Conservation (phyloP, 2,113 vertebrate genomes). For the Condylura cristata region DNA sequence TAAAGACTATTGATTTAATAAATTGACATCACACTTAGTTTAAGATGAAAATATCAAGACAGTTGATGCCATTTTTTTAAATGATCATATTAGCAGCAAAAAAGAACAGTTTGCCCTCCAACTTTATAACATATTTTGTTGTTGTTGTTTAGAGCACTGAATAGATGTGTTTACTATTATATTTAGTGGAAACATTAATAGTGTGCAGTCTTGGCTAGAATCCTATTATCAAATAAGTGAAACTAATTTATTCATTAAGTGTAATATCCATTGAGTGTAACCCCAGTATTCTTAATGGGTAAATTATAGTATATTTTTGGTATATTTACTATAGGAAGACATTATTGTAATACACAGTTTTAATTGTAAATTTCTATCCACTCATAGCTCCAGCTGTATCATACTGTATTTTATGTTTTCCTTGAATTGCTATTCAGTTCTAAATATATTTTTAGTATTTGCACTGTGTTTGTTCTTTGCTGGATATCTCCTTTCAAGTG, state of each 20-base stretch:
- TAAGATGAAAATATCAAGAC: too few species aligned
- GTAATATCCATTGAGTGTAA: not conserved
- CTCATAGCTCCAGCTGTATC: not conserved
- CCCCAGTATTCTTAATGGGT: not conserved
- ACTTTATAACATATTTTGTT: not conserved
- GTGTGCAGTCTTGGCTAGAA: not conserved
- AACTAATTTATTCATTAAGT: not conserved
- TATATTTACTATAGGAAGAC: not conserved
- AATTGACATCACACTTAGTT: too few species aligned
- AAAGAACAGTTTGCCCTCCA: not conserved
- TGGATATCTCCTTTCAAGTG: not conserved
- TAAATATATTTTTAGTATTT: not conserved
- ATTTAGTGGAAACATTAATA: not conserved
- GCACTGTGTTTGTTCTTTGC: not conserved
- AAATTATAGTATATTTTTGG: not conserved
- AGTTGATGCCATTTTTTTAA: too few species aligned
- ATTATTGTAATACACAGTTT: not conserved
- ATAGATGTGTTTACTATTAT: not conserved
- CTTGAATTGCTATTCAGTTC: not conserved
- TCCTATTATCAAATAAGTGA: not conserved
- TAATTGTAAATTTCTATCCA: not conserved
- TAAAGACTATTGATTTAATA: too few species aligned
- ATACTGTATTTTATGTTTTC: not conserved
- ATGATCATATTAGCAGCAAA: too few species aligned
- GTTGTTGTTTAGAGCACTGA: not conserved